These are phyloP conservation scores for Xanthia icteritia DNA, from an alignment of 2,888 invertebrate genomes.

Conservation along the genomic window DNA sequence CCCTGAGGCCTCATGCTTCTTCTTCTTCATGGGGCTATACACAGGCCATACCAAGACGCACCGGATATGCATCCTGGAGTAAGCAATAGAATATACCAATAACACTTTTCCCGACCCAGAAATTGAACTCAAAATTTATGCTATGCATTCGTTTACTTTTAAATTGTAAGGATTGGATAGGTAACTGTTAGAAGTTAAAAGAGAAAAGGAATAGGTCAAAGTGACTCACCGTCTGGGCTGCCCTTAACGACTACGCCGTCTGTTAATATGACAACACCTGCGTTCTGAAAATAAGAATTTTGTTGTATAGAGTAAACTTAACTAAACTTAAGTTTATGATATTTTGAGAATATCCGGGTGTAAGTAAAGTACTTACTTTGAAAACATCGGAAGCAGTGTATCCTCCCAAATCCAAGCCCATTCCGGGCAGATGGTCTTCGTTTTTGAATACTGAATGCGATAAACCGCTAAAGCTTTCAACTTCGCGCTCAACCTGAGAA, in stretches of 20 bases:
- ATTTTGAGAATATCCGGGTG: too few species aligned
- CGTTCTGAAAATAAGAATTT: slow-evolving; percentile 91
- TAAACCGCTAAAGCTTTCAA: slow-evolving; percentile 86
- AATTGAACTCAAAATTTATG: neutral
- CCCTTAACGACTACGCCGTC: slow-evolving; percentile 92
- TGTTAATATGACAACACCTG: slow-evolving; percentile 94
- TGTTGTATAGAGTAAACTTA: neutral
- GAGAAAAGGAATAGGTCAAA: neutral
- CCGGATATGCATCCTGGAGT: too few species aligned
- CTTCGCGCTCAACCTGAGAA: slow-evolving; percentile 85
- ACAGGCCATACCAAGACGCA: too few species aligned
- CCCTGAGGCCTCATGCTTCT: too few species aligned
- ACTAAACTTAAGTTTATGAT: neutral
- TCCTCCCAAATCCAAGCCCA: slow-evolving; percentile 85
- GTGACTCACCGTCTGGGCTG: slow-evolving; percentile 91
- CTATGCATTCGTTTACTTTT: neutral
- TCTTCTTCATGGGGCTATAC: too few species aligned
- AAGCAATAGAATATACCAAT: neutral
- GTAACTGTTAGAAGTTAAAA: neutral
- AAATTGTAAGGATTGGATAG: neutral
- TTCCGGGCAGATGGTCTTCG: slow-evolving; percentile 82
- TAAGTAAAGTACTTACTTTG: slow-evolving; percentile 71
- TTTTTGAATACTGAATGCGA: slow-evolving; percentile 85
- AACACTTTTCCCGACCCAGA: neutral
- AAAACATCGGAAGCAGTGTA: slow-evolving; percentile 83